phyloP scores from a whole-genome alignment of 2,888 invertebrate genomes.

The Thera britannica region DNA sequence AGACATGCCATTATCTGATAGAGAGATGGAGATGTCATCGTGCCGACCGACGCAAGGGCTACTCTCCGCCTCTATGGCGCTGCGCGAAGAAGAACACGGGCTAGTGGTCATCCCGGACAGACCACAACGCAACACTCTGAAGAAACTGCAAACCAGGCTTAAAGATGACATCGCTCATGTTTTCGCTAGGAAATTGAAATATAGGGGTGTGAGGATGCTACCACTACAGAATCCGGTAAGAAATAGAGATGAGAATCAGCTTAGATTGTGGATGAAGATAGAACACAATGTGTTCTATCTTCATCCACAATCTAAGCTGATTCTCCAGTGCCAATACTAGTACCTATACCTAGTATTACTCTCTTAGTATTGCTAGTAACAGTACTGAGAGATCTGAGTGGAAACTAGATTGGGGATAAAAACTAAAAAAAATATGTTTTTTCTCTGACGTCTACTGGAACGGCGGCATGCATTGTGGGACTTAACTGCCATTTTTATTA shows the following conservation, averaged over 20 bases:
- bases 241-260: background rate
- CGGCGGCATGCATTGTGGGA: too few species aligned
- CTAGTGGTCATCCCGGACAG: conserved; percentile 12
- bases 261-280: too few species aligned
- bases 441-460: too few species aligned
- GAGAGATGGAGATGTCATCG: conserved; percentile 24
- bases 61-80: conserved; percentile 2
- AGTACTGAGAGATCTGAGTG: too few species aligned
- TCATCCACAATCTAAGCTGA: too few species aligned
- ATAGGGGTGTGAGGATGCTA: conserved; percentile 57
- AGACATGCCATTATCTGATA: conserved; percentile 14
- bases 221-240: conserved; percentile 48
- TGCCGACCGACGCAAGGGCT: conserved; percentile 13
- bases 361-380: too few species aligned
- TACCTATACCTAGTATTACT: too few species aligned
- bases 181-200: conserved; percentile 62
- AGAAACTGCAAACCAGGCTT: conserved; percentile 53
- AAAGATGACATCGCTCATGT: conserved; percentile 50
- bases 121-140: conserved; percentile 53
- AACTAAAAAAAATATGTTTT: too few species aligned
- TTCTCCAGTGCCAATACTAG: too few species aligned
- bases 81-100: conserved; percentile 15
- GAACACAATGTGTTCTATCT: background rate
- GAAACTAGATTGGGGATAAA: too few species aligned
- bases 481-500: too few species aligned